Evolutionary conservation across 2,797 vertebrate species (phyloP), one percentile per base, ranked within the genome.

Genomic region (Pachyuromys duprasi): DNA sequence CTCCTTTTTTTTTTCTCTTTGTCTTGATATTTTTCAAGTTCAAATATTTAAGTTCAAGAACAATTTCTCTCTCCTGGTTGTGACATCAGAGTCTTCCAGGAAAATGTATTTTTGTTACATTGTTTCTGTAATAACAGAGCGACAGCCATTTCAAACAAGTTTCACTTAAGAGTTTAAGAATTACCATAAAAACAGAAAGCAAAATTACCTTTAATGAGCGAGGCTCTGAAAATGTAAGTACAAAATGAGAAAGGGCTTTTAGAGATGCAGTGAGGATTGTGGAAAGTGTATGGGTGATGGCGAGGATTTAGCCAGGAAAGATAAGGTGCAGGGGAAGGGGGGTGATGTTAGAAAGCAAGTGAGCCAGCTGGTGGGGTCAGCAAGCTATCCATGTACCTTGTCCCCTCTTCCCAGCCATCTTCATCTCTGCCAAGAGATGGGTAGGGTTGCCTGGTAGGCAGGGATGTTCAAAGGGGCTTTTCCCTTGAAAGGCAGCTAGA

Each of bases 121-220:
- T 97, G 92, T 97, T 96, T 97, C 96, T 95, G 70, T 86, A 96
- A 96, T 93, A 92, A 97, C 93, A 93, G 93, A 96, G 88, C 96
- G 90, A 95, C 93, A 97, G 95, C 20, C 88, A 67, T 97, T 96
- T 97, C 96, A 93, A 97, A 97, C 95, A 97, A 92, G 95, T 96
- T 94, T 96, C 93, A 91, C 91, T 92, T 93, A 93, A 88, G 93
- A 95, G 55, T 95, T 95, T 95, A 88, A 93, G 93, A 60, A 95
- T 91, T 93, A 81, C 94, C 90, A 72, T 96, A 94, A 97, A 97
- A 95, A 93, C 94, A 94, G 95, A 97, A 96, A 91, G 93, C 33
- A 60, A 96, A 96, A 95, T 75, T 94, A 57, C 93, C 84, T 94
- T 91, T 95, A 89, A 84, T 90, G 94, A 95, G 74, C 12, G 1